Evolutionary conservation across 64 coral and sea anemone genomes (phyloP), one percentile per base, ranked within the genome.

Genomic region (Hydrozoanthus tunicans): DNA sequence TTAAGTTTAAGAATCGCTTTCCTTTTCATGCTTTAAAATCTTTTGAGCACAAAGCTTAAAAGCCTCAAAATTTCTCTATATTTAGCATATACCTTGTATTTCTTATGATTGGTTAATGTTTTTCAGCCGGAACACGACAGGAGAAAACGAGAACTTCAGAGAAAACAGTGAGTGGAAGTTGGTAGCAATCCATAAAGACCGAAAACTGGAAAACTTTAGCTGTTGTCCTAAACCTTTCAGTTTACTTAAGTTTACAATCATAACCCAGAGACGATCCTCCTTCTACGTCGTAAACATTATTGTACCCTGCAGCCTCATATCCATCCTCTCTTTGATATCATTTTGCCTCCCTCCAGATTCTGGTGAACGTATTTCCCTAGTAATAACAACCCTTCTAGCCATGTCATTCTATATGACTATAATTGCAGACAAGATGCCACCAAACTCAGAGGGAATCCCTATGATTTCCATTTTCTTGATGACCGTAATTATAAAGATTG

Each of bases 251-350:
- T 92, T 15, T 5, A 20, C 7, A 26, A 4, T 92, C 6, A 27
- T 55, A 9, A 9, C 85, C 3, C 67, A 55, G 9, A 72, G 91
- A 13, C 15, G 91, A n/a, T 56, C 91, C 1, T 32, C 73, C 12
- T 92, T 71, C n/a, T 82, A 82, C 59, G 62, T 92, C 5, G 54
- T 77, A 5, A 92, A 85, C n/a, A 60, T 85, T 26, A 85, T 92
- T 26, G 26, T 92, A 9, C 91, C 91, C 17, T 83, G 79, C 65
- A 32, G 65, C 9, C 9, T 92, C 17, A 92, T 92, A 11, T 63
- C 81, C 10, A 13, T 92, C 0, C 65, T 92, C 20, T 51, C 69
- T 7, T 25, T 92, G 25, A 60, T 92, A 80, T 61, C 32, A 1
- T 43, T 43, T 43, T 43, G 32, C 32, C 32, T 43, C 32, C 32